These are phyloP conservation scores for Taenaris catops DNA, from an alignment of 2,888 invertebrate species.

Conservation along the genomic window DNA sequence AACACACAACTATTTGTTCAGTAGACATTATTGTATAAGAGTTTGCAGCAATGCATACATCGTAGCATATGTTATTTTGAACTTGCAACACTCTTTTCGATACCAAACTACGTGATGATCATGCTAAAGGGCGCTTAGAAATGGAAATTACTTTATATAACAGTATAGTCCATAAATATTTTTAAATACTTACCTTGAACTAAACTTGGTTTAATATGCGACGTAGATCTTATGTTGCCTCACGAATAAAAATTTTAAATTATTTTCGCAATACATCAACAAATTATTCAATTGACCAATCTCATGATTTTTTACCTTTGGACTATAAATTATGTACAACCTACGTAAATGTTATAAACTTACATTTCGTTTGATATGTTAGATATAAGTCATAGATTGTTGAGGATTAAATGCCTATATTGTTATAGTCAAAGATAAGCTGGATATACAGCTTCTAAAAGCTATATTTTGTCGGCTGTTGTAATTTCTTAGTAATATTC, in stretches of 20 bases:
- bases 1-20: constrained; percentile 76
- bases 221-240: constrained; percentile 18
- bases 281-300: constrained; percentile 33
- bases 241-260: constrained; percentile 24
- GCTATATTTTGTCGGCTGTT: too few relatives aligned
- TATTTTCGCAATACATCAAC: constrained; percentile 35
- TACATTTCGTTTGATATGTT: too few relatives aligned
- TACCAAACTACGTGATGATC: constrained; percentile 68
- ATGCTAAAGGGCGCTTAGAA: constrained; percentile 46
- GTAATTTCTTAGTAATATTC: too few relatives aligned
- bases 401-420: too few relatives aligned
- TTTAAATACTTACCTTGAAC: neutral
- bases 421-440: too few relatives aligned
- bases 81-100: constrained; percentile 73
- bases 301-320: constrained; percentile 24
- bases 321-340: too few relatives aligned
- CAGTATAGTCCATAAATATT: neutral
- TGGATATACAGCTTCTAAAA: too few relatives aligned
- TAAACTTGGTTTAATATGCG: constrained; percentile 1
- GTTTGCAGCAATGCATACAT: constrained; percentile 66
- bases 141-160: neutral
- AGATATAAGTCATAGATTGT: too few relatives aligned
- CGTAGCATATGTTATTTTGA: constrained; percentile 72
- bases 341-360: too few relatives aligned
- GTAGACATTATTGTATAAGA: constrained; percentile 78